Evolutionary conservation across 37 sponge, comb jelly and placozoan species (phyloP).

Genomic region (Lycopodina hypogea): DNA sequence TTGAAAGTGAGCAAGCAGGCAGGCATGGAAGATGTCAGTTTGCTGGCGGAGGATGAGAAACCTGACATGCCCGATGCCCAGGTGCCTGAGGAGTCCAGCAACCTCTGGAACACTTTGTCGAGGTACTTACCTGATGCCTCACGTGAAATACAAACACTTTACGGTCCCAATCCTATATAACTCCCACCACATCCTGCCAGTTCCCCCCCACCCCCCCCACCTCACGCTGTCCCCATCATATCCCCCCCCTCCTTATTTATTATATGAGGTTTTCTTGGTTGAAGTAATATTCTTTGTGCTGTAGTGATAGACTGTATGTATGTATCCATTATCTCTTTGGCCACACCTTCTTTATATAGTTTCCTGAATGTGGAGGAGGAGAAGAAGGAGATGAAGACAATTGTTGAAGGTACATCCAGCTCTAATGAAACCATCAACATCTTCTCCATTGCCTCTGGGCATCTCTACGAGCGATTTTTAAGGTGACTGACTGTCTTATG

Average conservation of each 20-base stretch:
- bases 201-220: no score
- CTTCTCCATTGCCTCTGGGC: constrained; percentile 95
- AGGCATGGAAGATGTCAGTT: constrained; percentile 63
- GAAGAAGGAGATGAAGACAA: not conserved
- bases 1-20: constrained; percentile 53
- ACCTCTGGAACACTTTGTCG: constrained; percentile 59
- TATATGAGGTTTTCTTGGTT: no score
- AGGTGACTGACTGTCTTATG: no score
- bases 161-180: no score
- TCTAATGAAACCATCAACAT: constrained; percentile 78
- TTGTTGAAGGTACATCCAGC: not conserved
- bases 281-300: no score
- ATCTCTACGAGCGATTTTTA: constrained; percentile 92
- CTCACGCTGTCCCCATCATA: no score
- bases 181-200: no score
- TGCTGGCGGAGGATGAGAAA: constrained; percentile 40
- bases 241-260: no score
- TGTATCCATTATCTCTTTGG: no score
- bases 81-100: constrained; percentile 41
- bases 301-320: no score
- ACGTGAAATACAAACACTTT: no score
- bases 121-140: no score
- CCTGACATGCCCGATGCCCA: constrained; percentile 26
- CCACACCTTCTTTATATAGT: not conserved
- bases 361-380: constrained; percentile 7